Percentiles rank a stretch among this genome's conserved stretches.
phyloP scores from a whole-genome alignment of 2,888 invertebrate genomes.

The Celastrina argiolus region DNA sequence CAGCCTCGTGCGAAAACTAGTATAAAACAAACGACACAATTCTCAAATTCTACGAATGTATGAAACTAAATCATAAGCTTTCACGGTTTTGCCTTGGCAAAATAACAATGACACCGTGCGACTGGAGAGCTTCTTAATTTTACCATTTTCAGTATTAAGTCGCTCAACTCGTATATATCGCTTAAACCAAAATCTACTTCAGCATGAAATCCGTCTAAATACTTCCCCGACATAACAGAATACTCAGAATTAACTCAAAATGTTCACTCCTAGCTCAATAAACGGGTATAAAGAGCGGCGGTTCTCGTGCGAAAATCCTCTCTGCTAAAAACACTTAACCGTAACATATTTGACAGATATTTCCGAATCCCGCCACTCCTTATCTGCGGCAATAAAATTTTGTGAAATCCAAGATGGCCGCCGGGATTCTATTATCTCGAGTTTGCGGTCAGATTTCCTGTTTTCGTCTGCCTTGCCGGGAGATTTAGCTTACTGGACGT shows the following conservation, averaged over 20 bases:
- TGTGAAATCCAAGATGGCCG: constrained; percentile 38
- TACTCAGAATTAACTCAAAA: constrained; percentile 1
- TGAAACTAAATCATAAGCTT: too few species aligned
- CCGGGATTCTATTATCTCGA: constrained; percentile 30
- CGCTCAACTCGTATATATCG: too few species aligned
- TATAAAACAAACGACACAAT: background rate
- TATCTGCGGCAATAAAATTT: constrained; percentile 38
- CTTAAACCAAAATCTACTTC: background rate
- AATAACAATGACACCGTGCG: too few species aligned
- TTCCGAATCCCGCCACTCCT: constrained; percentile 35
- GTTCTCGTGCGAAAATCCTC: constrained; percentile 19
- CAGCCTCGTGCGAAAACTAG: background rate
- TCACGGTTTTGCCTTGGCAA: too few species aligned
- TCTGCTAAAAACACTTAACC: constrained; percentile 31
- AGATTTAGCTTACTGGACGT: constrained; percentile 1
- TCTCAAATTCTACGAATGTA: too few species aligned
- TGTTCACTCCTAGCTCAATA: constrained; percentile 3
- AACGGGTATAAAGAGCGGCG: constrained; percentile 18
- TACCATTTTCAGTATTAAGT: too few species aligned
- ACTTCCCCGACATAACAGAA: background rate
- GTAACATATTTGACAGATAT: constrained; percentile 35
- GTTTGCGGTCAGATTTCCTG: constrained; percentile 33
- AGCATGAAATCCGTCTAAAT: background rate
- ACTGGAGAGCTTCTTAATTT: too few species aligned
- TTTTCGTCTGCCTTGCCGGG: constrained; percentile 18